A percentile compares a stretch with the other conserved stretches of the same genome.
Conservation (phyloP, 2,888 invertebrate genomes). For the Dasysyrphus tricinctus region DNA sequence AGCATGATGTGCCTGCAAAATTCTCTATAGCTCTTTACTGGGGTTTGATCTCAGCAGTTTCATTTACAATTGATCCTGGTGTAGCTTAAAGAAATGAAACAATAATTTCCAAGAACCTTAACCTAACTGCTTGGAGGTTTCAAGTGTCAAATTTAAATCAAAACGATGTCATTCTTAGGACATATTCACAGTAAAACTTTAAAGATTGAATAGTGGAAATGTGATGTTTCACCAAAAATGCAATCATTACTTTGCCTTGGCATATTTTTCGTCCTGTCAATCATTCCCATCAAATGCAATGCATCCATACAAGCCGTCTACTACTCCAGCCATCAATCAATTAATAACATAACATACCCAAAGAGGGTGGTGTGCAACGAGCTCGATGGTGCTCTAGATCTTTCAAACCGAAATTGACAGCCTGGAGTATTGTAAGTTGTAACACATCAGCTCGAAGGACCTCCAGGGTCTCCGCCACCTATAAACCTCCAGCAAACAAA, state of each 20-base stretch:
- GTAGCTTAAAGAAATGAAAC: too few species aligned
- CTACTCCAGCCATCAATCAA: constrained; percentile 73
- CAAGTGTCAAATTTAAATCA: background rate
- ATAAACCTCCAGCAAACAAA: constrained; percentile 50
- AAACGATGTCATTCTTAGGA: background rate
- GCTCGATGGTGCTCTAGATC: constrained; percentile 56
- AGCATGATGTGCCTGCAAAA: too few species aligned
- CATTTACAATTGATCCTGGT: too few species aligned
- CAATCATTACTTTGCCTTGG: constrained; percentile 31
- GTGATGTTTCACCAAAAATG: constrained; percentile 34
- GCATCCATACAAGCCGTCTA: constrained; percentile 59
- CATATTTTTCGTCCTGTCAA: constrained; percentile 60
- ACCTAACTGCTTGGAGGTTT: too few species aligned
- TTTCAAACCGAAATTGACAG: constrained; percentile 71
- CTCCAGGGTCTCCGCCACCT: constrained; percentile 39
- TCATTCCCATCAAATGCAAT: constrained; percentile 55
- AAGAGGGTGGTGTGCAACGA: constrained; percentile 27
- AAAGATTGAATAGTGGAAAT: background rate
- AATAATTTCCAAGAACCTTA: too few species aligned
- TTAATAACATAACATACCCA: constrained; percentile 59
- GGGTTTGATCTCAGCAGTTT: too few species aligned
- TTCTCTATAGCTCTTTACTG: too few species aligned
- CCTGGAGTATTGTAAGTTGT: constrained; percentile 58
- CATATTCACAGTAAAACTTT: background rate
- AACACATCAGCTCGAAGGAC: constrained; percentile 52